A percentile compares a stretch with the other conserved stretches of the same genome.
These are phyloP conservation scores for Chlorocebus sabaeus DNA, from an alignment of 2,113 vertebrate genomes.

Conservation along the genomic window DNA sequence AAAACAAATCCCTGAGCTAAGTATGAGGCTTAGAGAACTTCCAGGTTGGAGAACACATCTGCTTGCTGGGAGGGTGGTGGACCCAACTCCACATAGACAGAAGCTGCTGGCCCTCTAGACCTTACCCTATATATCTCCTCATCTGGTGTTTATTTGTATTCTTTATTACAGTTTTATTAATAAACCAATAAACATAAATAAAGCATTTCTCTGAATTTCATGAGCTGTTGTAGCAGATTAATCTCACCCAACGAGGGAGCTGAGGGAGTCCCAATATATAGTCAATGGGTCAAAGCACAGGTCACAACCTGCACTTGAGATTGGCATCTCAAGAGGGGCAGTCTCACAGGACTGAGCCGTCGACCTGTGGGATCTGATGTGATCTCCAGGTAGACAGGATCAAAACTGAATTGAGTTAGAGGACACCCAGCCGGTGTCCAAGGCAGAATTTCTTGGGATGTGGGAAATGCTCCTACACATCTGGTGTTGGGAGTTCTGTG, in stretches of 20 bases:
- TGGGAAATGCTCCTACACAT: too few relatives aligned
- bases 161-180: neutral
- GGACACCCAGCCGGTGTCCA: neutral
- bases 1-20: neutral
- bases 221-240: neutral
- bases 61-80: neutral
- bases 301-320: neutral
- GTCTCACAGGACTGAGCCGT: neutral
- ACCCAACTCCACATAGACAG: neutral
- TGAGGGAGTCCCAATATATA: fast-evolving
- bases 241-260: neutral
- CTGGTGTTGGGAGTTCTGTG: neutral
- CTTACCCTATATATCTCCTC: neutral
- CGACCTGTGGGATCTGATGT: neutral
- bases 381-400: neutral
- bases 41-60: neutral
- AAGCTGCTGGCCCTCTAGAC: too few relatives aligned
- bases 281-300: neutral
- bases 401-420: neutral
- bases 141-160: neutral
- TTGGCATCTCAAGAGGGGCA: neutral
- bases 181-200: neutral
- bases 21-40: too few relatives aligned
- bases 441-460: too few relatives aligned
- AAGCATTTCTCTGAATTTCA: neutral